Conservation (phyloP, 1,140 invertebrate genomes). For the Lasioglossum baleicum region DNA sequence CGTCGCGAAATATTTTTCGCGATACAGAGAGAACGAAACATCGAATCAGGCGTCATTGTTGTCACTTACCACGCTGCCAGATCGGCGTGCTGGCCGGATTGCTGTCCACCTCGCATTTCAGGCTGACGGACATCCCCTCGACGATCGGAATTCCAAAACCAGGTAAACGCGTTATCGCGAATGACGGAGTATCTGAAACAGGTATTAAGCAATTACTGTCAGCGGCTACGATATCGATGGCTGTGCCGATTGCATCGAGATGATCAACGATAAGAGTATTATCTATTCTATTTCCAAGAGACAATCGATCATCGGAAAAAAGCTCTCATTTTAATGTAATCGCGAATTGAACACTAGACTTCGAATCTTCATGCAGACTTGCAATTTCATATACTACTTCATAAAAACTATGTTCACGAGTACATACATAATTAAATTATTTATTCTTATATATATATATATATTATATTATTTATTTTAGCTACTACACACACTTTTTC, state of each 20-base stretch:
- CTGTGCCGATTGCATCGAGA: conserved; percentile 18
- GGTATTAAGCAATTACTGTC: conserved; percentile 65
- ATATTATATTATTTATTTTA: too few relatives aligned
- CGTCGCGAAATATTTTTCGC: neutral
- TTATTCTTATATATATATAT: too few relatives aligned
- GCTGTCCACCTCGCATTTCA: conserved; percentile 94
- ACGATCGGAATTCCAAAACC: conserved; percentile 92
- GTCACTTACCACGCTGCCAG: conserved; percentile 84
- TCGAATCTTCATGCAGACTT: too few relatives aligned
- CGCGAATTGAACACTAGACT: neutral
- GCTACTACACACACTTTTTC: too few relatives aligned
- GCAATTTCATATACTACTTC: too few relatives aligned
- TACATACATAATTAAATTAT: too few relatives aligned
- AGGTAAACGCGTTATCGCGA: conserved; percentile 92
- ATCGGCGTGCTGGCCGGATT: conserved; percentile 92
- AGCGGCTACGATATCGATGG: conserved; percentile 32
- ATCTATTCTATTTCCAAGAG: neutral
- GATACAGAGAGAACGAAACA: conserved; percentile 11
- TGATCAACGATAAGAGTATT: neutral
- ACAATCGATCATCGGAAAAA: neutral
- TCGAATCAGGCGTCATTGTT: conserved; percentile 24
- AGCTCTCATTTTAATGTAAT: neutral
- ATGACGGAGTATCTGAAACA: conserved; percentile 91
- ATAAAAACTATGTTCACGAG: too few relatives aligned
- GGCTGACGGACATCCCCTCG: conserved; percentile 90